A percentile compares a stretch with the other conserved stretches of the same genome.
phyloP scores from a whole-genome alignment of 1,140 invertebrate genomes.

The Zaprionus nigranus region DNA sequence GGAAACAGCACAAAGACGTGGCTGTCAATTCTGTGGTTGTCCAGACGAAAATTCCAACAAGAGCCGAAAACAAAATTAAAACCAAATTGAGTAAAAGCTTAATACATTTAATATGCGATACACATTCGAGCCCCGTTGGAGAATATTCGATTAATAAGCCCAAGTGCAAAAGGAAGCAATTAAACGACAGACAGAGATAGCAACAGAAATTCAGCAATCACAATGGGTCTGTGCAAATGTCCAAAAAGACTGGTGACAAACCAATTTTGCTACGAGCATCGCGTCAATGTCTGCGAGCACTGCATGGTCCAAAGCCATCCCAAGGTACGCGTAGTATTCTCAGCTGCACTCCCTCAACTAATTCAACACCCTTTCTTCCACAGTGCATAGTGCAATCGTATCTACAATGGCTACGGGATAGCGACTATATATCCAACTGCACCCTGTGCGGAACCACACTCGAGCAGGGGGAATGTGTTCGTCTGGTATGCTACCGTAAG shows the following conservation, averaged over 20 bases:
- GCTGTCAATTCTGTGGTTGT: slow-evolving; percentile 63
- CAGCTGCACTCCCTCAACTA: background rate
- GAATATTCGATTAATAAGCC: slow-evolving; percentile 9
- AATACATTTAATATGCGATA: slow-evolving; percentile 54
- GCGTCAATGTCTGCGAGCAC: slow-evolving; percentile 99
- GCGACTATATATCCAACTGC: slow-evolving; percentile 97
- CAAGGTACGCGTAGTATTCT: slow-evolving; percentile 88
- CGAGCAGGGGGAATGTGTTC: slow-evolving; percentile 93
- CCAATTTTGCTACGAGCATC: slow-evolving; percentile 99
- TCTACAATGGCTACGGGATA: slow-evolving; percentile 98
- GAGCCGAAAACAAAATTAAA: slow-evolving; percentile 34
- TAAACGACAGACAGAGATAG: slow-evolving; percentile 17
- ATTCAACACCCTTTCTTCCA: slow-evolving; percentile 75
- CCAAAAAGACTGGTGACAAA: slow-evolving; percentile 98
- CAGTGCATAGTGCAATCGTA: slow-evolving; percentile 99
- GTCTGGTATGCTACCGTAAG: slow-evolving; percentile 94
- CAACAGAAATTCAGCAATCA: background rate
- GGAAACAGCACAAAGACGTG: slow-evolving; percentile 61
- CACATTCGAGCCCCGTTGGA: background rate
- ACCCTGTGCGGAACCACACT: slow-evolving; percentile 93
- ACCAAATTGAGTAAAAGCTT: slow-evolving; percentile 14
- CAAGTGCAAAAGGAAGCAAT: slow-evolving; percentile 29
- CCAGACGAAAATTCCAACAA: slow-evolving; percentile 59
- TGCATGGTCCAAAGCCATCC: slow-evolving; percentile 98
- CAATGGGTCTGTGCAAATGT: slow-evolving; percentile 99